These are phyloP conservation scores for Polypedilum vanderplanki DNA, from an alignment of 1,140 invertebrate species.

Conservation along the genomic window DNA sequence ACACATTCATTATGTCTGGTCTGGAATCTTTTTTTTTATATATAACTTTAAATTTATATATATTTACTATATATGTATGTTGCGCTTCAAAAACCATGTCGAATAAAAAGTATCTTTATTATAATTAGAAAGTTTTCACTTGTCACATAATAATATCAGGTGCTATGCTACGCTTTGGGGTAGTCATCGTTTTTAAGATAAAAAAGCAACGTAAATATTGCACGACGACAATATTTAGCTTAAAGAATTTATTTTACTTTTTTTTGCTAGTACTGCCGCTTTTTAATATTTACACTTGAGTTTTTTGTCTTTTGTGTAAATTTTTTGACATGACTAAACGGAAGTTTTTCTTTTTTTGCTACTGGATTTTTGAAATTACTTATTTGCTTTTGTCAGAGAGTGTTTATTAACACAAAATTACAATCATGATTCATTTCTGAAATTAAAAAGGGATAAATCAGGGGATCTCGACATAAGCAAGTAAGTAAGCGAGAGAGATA, in stretches of 20 bases:
- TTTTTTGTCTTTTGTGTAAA: no score
- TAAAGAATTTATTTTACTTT: background rate
- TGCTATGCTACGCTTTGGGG: background rate
- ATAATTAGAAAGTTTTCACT: conserved; percentile 28
- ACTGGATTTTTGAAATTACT: no score
- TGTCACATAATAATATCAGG: conserved; percentile 27
- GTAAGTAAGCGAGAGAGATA: no score
- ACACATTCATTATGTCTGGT: conserved; percentile 27
- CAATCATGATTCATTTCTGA: no score
- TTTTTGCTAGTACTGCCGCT: background rate
- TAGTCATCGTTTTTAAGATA: background rate
- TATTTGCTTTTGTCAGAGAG: no score
- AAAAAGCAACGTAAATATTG: conserved; percentile 1
- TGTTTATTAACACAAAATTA: no score
- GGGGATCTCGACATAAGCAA: no score
- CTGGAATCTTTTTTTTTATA: conserved; percentile 12
- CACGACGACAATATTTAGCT: no score
- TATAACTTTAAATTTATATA: background rate
- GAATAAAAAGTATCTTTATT: conserved; percentile 26
- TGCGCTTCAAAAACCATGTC: conserved; percentile 25
- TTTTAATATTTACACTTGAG: background rate
- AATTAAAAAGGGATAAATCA: no score
- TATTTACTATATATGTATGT: background rate
- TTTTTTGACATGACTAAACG: no score
- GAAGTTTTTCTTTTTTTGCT: no score